Conservation (phyloP, 2,113 vertebrate genomes). For the Rostratula benghalensis region DNA sequence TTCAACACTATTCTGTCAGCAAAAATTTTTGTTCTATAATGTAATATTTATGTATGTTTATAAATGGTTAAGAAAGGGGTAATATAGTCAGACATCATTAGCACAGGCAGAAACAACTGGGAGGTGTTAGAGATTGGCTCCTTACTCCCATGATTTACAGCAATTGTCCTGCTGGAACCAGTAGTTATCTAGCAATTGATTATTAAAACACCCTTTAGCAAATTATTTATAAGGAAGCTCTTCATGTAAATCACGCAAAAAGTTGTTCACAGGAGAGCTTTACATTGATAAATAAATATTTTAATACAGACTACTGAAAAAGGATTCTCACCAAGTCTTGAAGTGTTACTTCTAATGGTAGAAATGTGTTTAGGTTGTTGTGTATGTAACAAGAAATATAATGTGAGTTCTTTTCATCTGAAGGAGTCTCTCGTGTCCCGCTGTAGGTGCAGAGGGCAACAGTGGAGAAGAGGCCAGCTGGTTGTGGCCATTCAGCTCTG, state of each 20-base stretch:
- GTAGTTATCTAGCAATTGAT: conserved; percentile 36
- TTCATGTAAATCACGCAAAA: background rate
- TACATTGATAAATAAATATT: background rate
- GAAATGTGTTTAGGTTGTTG: background rate
- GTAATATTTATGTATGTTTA: conserved; percentile 40
- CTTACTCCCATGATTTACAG: background rate
- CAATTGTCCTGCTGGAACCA: conserved; percentile 41
- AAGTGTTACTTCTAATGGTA: background rate
- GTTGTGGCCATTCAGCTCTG: background rate
- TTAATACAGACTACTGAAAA: background rate
- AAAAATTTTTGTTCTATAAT: background rate
- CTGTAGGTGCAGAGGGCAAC: background rate
- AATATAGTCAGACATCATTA: conserved; percentile 25
- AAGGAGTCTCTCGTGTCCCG: background rate
- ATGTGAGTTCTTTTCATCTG: rapidly evolving
- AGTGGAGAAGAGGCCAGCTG: background rate
- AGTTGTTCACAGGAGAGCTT: background rate
- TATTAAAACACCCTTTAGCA: conserved; percentile 26
- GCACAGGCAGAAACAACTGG: background rate
- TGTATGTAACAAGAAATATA: background rate
- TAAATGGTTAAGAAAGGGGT: conserved; percentile 42
- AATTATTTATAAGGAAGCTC: conserved; percentile 25
- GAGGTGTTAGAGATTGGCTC: background rate
- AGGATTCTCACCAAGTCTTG: background rate
- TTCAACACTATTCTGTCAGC: background rate